These are phyloP conservation scores for Epizoanthus stellaris DNA, from an alignment of 92 coral and sea anemone genomes.

Conservation along the genomic window DNA sequence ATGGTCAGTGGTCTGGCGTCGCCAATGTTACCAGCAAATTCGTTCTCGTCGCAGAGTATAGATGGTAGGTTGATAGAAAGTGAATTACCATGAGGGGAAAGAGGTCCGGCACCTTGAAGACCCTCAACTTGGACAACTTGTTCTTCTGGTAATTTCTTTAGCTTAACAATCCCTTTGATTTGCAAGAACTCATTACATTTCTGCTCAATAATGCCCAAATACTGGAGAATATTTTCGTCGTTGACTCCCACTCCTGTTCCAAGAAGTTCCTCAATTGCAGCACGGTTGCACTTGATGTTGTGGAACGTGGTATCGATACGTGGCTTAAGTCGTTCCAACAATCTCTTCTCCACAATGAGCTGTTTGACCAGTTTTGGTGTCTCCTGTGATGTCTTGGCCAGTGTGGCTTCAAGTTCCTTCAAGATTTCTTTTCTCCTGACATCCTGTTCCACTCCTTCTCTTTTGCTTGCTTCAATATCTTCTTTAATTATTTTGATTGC, in stretches of 20 bases:
- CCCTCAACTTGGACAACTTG: conserved; percentile 63
- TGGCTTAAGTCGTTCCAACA: conserved; percentile 83
- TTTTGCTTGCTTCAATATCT: conserved; percentile 76
- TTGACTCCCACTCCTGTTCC: conserved; percentile 86
- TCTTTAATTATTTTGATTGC: conserved; percentile 74
- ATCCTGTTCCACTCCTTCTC: conserved; percentile 78
- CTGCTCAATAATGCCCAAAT: conserved; percentile 93
- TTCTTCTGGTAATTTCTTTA: conserved; percentile 64
- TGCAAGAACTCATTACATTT: conserved; percentile 88
- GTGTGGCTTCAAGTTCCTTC: conserved; percentile 73
- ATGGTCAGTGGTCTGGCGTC: conserved; percentile 84
- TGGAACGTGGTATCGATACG: conserved; percentile 76
- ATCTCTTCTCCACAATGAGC: conserved; percentile 54
- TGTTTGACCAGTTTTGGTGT: conserved; percentile 56
- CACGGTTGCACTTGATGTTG: conserved; percentile 81
- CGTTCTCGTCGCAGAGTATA: conserved; percentile 62
- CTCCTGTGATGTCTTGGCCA: conserved; percentile 58
- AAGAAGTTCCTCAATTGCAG: conserved; percentile 80
- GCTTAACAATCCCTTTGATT: conserved; percentile 66
- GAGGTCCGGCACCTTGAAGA: conserved; percentile 85
- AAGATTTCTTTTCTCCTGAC: conserved; percentile 80
- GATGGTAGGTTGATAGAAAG: conserved; percentile 79
- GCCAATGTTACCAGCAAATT: conserved; percentile 29
- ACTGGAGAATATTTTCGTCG: conserved; percentile 88
- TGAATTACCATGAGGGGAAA: conserved; percentile 63